These are phyloP conservation scores for Alcis repandata DNA, from an alignment of 2,888 invertebrate genomes.

Conservation along the genomic window DNA sequence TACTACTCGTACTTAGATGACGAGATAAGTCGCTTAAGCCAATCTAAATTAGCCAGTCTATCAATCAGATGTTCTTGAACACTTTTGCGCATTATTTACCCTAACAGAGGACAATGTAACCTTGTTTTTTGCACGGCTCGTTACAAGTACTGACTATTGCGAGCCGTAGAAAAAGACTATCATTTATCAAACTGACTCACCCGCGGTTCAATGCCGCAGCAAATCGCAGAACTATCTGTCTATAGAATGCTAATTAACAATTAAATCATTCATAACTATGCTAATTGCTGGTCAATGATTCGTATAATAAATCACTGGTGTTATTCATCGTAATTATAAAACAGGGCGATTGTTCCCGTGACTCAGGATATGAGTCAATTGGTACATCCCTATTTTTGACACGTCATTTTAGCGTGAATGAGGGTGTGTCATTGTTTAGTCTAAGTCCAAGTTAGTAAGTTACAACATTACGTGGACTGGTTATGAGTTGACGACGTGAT, in stretches of 20 bases:
- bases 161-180: conserved; percentile 19
- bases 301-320: conserved; percentile 63
- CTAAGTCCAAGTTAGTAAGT: conserved; percentile 46
- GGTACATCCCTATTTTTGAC: conserved; percentile 52
- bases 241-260: conserved; percentile 58
- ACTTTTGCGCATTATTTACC: too few species aligned
- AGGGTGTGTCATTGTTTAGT: conserved; percentile 72
- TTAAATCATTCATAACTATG: conserved; percentile 58
- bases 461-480: conserved; percentile 21
- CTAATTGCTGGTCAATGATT: conserved; percentile 53
- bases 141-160: conserved; percentile 3
- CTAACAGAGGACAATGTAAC: conserved; percentile 2
- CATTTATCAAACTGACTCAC: conserved; percentile 41
- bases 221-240: conserved; percentile 46
- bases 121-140: conserved; percentile 8
- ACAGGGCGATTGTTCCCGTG: conserved; percentile 44
- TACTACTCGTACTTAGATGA: too few species aligned
- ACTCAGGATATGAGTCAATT: conserved; percentile 55
- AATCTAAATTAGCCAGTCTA: neutral
- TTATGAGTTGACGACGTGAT: conserved; percentile 23
- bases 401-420: conserved; percentile 54
- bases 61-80: neutral
- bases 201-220: conserved; percentile 39
- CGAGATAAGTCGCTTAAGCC: neutral
- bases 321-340: conserved; percentile 58